Evolutionary conservation across 1,140 invertebrate species (phyloP).

Genomic region (Tachypleus tridentatus): DNA sequence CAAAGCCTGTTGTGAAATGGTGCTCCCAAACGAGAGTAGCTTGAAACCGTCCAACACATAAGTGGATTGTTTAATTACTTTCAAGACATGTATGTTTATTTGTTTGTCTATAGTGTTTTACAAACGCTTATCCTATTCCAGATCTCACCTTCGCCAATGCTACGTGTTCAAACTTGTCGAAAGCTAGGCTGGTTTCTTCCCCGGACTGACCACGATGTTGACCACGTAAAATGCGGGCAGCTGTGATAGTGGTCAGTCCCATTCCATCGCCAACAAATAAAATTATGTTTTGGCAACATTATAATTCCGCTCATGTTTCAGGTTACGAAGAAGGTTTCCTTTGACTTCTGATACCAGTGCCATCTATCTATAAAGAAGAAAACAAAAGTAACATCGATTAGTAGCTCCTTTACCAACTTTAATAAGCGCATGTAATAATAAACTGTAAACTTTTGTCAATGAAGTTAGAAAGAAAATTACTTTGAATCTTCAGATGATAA

Average conservation of each 20-base stretch:
- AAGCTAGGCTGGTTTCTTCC: constrained; percentile 54
- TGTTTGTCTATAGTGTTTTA: too few species aligned
- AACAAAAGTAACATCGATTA: background rate
- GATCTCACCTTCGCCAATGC: constrained; percentile 62
- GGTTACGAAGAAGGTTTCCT: constrained; percentile 11
- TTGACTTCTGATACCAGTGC: constrained; percentile 25
- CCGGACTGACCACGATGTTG: constrained; percentile 41
- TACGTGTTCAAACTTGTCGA: constrained; percentile 70
- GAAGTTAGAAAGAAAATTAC: too few species aligned
- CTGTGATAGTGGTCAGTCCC: constrained; percentile 76
- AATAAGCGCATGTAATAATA: too few species aligned
- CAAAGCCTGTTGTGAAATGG: too few species aligned
- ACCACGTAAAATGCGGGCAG: constrained; percentile 46
- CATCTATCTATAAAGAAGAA: constrained; percentile 19
- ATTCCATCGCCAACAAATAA: constrained; percentile 87
- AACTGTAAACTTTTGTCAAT: too few species aligned
- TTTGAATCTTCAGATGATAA: too few species aligned
- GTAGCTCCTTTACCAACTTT: too few species aligned
- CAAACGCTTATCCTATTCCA: background rate
- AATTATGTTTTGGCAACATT: constrained; percentile 72
- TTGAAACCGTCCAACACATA: too few species aligned
- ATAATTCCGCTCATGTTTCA: constrained; percentile 25
- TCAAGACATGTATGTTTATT: too few species aligned
- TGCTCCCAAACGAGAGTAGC: too few species aligned
- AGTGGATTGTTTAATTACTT: too few species aligned